A percentile compares a stretch with the other conserved stretches of the same genome.
Evolutionary conservation across 2,888 invertebrate genomes (phyloP).

Genomic region (Latheticus oryzae): DNA sequence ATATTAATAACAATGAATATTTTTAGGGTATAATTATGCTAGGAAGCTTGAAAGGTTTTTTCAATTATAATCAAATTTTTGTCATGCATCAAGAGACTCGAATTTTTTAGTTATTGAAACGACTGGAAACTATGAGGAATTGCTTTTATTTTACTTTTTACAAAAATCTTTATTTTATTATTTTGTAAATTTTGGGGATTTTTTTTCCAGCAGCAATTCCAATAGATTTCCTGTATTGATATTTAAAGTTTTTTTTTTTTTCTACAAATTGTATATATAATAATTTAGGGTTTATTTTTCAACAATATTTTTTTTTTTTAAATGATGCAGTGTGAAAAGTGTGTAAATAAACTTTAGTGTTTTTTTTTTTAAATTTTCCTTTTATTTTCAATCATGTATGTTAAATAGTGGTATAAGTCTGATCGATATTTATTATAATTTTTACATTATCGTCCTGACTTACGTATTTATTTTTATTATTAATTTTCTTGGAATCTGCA

Average conservation of each 20-base stretch:
- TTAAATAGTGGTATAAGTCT: slow-evolving; percentile 62
- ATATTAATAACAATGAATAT: slow-evolving; percentile 56
- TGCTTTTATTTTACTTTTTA: slow-evolving; percentile 11
- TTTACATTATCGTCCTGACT: slow-evolving; percentile 57
- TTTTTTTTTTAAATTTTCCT: slow-evolving; percentile 54
- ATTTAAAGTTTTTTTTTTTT: slow-evolving; percentile 52
- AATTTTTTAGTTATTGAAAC: slow-evolving; percentile 41
- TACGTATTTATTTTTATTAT: slow-evolving; percentile 52
- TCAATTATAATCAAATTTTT: slow-evolving; percentile 46
- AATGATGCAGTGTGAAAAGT: slow-evolving; percentile 56
- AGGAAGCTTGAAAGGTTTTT: slow-evolving; percentile 53
- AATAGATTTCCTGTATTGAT: slow-evolving; percentile 47
- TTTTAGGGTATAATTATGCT: slow-evolving; percentile 57
- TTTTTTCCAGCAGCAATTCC: slow-evolving; percentile 26
- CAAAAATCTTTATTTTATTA: slow-evolving; percentile 34
- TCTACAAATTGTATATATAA: slow-evolving; percentile 55
- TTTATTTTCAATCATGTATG: slow-evolving; percentile 54
- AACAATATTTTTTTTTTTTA: slow-evolving; percentile 47
- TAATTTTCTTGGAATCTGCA: slow-evolving; percentile 49
- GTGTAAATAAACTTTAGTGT: slow-evolving; percentile 62
- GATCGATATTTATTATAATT: slow-evolving; percentile 62
- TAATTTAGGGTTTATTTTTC: slow-evolving; percentile 50
- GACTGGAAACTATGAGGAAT: slow-evolving; percentile 24
- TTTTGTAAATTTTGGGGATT: slow-evolving; percentile 38
- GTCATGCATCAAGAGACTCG: slow-evolving; percentile 43